Percentiles rank a stretch among this genome's conserved stretches.
phyloP scores from a whole-genome alignment of 2,797 vertebrate genomes.

The Apogon hyalosoma region DNA sequence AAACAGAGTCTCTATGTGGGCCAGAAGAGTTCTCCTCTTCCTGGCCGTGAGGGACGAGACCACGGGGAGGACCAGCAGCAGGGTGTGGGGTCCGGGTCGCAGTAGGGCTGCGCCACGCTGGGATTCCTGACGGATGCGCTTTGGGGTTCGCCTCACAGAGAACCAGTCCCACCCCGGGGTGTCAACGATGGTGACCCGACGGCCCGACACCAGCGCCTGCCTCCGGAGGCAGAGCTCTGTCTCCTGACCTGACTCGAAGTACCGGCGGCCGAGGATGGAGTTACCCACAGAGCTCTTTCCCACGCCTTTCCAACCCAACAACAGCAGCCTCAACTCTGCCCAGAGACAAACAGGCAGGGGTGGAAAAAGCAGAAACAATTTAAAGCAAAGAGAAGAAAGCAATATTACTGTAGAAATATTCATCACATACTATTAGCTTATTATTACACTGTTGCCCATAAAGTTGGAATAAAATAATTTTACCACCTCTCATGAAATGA shows the following conservation, averaged over 20 bases:
- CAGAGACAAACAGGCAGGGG: neutral
- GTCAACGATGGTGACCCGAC: constrained; percentile 84
- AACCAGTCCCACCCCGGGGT: constrained; percentile 88
- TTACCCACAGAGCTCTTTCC: constrained; percentile 87
- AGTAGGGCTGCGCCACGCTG: constrained; percentile 82
- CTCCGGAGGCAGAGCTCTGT: constrained; percentile 80
- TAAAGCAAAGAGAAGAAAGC: neutral
- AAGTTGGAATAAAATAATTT: no score
- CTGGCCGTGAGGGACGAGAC: constrained; percentile 82
- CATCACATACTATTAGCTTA: no score
- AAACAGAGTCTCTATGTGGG: constrained; percentile 84
- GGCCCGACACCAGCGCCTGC: constrained; percentile 81
- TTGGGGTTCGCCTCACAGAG: constrained; percentile 78
- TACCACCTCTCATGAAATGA: no score
- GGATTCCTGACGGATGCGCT: constrained; percentile 80
- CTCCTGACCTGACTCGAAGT: constrained; percentile 82
- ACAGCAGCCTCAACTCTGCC: constrained; percentile 80
- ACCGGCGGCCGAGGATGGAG: constrained; percentile 79
- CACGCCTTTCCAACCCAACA: constrained; percentile 85
- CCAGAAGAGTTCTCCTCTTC: constrained; percentile 81
- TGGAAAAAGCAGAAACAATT: neutral
- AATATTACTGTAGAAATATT: no score
- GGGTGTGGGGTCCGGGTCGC: constrained; percentile 83
- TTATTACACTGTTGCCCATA: no score
- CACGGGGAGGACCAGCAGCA: constrained; percentile 84